These are phyloP conservation scores for Saccostrea echinata DNA, from an alignment of 1,140 invertebrate species.

Conservation along the genomic window DNA sequence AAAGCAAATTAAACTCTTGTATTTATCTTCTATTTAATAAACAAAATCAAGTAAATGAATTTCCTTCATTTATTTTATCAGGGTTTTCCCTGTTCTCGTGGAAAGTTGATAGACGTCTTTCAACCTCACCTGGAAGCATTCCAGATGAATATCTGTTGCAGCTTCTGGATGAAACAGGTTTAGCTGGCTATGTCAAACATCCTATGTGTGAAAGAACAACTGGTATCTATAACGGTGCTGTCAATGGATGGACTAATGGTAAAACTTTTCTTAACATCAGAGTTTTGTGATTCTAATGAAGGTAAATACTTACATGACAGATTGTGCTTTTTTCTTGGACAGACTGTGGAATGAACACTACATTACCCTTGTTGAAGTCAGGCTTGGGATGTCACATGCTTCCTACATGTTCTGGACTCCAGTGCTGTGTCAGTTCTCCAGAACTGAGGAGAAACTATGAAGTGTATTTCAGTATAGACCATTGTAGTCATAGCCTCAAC, in stretches of 20 bases:
- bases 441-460: conserved; percentile 34
- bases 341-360: conserved; percentile 50
- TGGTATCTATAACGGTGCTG: conserved; percentile 20
- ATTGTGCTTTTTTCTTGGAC: not conserved
- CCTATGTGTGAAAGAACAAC: conserved; percentile 33
- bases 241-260: conserved; percentile 59
- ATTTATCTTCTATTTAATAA: not conserved
- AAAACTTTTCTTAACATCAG: not conserved
- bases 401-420: conserved; percentile 46
- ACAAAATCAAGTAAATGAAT: not conserved
- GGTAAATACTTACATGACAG: not conserved
- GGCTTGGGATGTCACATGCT: conserved; percentile 44
- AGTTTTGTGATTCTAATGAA: not conserved
- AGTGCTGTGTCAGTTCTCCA: conserved; percentile 49
- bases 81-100: not conserved
- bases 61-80: not conserved
- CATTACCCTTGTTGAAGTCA: conserved; percentile 1
- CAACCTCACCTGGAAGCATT: not conserved
- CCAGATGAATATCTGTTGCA: conserved; percentile 29
- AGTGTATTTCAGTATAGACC: conserved; percentile 34
- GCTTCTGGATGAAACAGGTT: conserved; percentile 42
- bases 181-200: conserved; percentile 45
- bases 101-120: conserved; percentile 5
- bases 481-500: conserved; percentile 41
- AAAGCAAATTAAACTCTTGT: not conserved